These are phyloP conservation scores for Sorex fumeus DNA, from an alignment of 2,113 vertebrate genomes.

Conservation along the genomic window DNA sequence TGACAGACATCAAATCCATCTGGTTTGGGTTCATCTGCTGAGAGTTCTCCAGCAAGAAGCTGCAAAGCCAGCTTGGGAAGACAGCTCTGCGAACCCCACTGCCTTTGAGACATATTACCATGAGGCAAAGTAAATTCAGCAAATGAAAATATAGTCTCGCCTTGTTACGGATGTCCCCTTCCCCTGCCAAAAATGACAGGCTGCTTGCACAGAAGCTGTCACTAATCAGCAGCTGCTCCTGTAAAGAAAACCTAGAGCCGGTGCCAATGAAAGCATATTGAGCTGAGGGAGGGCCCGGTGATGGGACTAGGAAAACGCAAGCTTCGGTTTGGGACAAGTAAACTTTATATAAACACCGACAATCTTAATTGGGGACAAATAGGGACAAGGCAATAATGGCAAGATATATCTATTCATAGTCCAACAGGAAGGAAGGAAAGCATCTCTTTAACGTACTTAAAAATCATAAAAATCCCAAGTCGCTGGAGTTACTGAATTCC, in stretches of 20 bases:
- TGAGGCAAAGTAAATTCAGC: constrained; percentile 57
- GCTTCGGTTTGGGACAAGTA: constrained; percentile 10
- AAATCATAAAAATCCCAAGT: neutral
- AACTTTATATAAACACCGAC: constrained; percentile 38
- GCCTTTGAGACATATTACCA: constrained; percentile 70
- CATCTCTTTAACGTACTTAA: neutral
- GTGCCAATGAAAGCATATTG: constrained; percentile 74
- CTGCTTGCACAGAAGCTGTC: constrained; percentile 79
- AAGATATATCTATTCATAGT: neutral
- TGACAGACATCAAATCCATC: neutral
- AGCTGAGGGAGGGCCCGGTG: constrained; percentile 54
- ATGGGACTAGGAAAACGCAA: constrained; percentile 26
- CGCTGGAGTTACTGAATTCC: neutral
- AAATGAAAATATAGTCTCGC: constrained; percentile 48
- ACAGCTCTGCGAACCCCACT: constrained; percentile 24
- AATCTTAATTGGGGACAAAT: constrained; percentile 20
- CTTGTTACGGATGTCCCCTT: constrained; percentile 56
- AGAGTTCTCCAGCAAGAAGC: constrained; percentile 20
- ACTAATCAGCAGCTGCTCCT: constrained; percentile 78
- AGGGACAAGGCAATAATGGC: neutral
- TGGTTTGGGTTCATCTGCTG: neutral
- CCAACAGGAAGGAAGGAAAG: constrained; percentile 34
- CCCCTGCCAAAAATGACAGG: constrained; percentile 78
- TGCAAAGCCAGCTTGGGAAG: constrained; percentile 16
- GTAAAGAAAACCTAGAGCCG: constrained; percentile 58